Percentiles rank a stretch among this genome's conserved stretches.
Conservation (phyloP, 2,888 invertebrate genomes). For the Chrysotoxum bicinctum region DNA sequence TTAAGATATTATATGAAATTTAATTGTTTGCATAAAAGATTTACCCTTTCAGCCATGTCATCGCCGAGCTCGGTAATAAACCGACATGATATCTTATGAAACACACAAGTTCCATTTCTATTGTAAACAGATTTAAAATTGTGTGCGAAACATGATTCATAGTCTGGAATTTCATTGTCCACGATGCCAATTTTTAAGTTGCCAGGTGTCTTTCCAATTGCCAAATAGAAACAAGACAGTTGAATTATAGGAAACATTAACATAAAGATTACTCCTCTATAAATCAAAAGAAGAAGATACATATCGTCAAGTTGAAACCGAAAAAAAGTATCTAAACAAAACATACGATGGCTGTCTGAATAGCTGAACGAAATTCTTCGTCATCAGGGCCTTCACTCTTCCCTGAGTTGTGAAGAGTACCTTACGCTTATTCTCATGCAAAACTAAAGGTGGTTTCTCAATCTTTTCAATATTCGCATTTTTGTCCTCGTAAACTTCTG, state of each 20-base stretch:
- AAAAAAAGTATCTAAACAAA: neutral
- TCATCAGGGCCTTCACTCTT: slow-evolving; percentile 85
- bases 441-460: slow-evolving; percentile 75
- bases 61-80: slow-evolving; percentile 85
- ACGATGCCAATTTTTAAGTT: slow-evolving; percentile 89
- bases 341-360: slow-evolving; percentile 87
- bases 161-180: slow-evolving; percentile 87
- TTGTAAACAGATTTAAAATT: slow-evolving; percentile 81
- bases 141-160: slow-evolving; percentile 80
- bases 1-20: neutral
- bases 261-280: slow-evolving; percentile 91
- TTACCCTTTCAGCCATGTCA: slow-evolving; percentile 83
- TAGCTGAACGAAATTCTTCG: slow-evolving; percentile 87
- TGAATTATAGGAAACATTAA: slow-evolving; percentile 91
- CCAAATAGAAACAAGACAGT: slow-evolving; percentile 89
- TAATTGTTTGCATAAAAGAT: neutral
- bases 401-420: slow-evolving; percentile 80
- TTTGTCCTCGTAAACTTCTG: slow-evolving; percentile 55
- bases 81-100: slow-evolving; percentile 84
- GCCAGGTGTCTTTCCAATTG: slow-evolving; percentile 89
- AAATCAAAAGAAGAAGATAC: slow-evolving; percentile 16
- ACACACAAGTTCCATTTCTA: slow-evolving; percentile 82
- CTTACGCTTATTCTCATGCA: slow-evolving; percentile 76
- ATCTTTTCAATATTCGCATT: slow-evolving; percentile 71
- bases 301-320: neutral